These are phyloP conservation scores for Proterorhinus semilunaris DNA, from an alignment of 2,113 vertebrate genomes.

Conservation along the genomic window DNA sequence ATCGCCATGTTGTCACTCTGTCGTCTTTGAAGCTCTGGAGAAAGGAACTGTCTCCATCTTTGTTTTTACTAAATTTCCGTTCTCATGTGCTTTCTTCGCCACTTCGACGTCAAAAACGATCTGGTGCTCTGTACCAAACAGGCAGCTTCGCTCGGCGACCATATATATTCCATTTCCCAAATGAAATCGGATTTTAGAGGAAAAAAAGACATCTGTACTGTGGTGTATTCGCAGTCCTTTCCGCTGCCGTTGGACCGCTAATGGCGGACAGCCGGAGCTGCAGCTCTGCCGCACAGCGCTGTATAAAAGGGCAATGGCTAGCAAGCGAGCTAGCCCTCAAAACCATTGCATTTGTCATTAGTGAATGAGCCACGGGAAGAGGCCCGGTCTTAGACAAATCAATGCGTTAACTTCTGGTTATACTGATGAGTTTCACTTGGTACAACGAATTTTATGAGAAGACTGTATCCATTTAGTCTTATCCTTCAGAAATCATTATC, in stretches of 20 bases:
- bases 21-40: constrained; percentile 79
- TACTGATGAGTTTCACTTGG: not conserved
- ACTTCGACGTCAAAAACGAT: constrained; percentile 61
- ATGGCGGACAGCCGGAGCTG: constrained; percentile 71
- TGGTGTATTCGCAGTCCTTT: constrained; percentile 66
- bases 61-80: constrained; percentile 80
- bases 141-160: constrained; percentile 52
- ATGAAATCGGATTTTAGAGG: constrained; percentile 46
- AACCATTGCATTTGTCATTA: constrained; percentile 69
- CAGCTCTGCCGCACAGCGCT: constrained; percentile 66
- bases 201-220: constrained; percentile 30
- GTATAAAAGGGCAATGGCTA: constrained; percentile 77
- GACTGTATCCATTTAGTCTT: constrained; percentile 12
- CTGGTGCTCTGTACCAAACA: constrained; percentile 39
- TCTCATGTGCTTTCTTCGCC: constrained; percentile 66
- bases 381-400: constrained; percentile 21
- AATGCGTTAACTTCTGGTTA: not conserved
- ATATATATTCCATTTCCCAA: constrained; percentile 59
- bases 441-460: not conserved
- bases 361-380: constrained; percentile 49
- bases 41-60: constrained; percentile 82
- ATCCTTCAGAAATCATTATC: constrained; percentile 26
- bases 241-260: constrained; percentile 65
- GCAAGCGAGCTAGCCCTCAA: constrained; percentile 68
- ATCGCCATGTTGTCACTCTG: constrained; percentile 83